Conservation (phyloP, 2,888 invertebrate genomes). For the Synanthedon vespiformis region DNA sequence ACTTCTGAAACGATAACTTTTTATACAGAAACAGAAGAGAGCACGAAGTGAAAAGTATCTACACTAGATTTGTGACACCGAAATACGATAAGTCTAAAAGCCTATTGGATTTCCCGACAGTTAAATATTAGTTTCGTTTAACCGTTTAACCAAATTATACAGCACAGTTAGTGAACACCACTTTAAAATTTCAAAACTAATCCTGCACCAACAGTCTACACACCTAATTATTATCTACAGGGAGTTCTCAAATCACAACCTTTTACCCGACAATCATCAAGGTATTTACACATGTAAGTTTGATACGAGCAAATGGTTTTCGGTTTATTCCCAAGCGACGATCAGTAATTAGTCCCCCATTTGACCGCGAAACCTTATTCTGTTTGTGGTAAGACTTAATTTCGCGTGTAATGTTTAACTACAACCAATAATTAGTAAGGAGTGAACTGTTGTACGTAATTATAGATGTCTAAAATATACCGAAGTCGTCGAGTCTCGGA, state of each 20-base stretch:
- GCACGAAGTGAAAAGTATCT: no score
- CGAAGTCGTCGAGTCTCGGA: slow-evolving; percentile 12
- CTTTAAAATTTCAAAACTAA: no score
- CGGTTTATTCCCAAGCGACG: slow-evolving; percentile 51
- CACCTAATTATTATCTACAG: slow-evolving; percentile 26
- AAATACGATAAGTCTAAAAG: no score
- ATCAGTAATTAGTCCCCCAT: slow-evolving; percentile 37
- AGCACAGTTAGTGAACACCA: no score
- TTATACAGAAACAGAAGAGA: no score
- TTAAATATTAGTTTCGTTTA: no score
- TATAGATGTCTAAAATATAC: slow-evolving; percentile 32
- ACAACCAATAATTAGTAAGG: slow-evolving; percentile 43
- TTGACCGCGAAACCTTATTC: slow-evolving; percentile 14
- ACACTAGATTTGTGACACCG: no score
- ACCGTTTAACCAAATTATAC: no score
- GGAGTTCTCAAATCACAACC: slow-evolving; percentile 50
- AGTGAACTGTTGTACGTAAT: slow-evolving; percentile 59
- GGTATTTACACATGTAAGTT: slow-evolving; percentile 56
- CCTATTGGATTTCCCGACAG: no score
- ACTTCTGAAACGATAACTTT: no score
- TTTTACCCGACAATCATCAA: slow-evolving; percentile 47
- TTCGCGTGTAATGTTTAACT: slow-evolving; percentile 10
- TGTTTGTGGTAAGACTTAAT: slow-evolving; percentile 10
- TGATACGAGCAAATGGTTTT: slow-evolving; percentile 53
- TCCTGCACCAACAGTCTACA: no score